Evolutionary conservation across 1,140 invertebrate genomes (phyloP).

Genomic region (Scaptodrosophila lebanonensis): DNA sequence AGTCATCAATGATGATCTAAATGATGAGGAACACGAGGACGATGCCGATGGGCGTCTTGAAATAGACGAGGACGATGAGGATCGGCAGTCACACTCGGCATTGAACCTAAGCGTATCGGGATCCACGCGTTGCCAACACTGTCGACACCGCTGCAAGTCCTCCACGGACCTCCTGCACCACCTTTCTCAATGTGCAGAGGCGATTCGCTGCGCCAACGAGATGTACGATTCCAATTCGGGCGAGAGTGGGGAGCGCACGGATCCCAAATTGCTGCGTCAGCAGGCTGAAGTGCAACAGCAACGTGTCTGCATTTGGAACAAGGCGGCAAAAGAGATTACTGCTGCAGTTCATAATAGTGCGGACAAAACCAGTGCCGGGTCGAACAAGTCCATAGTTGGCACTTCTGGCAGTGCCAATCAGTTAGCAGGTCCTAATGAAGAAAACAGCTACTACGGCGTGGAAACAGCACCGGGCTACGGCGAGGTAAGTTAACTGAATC

Average conservation of each 20-base stretch:
- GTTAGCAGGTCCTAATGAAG: constrained; percentile 65
- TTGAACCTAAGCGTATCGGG: constrained; percentile 77
- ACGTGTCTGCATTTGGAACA: constrained; percentile 84
- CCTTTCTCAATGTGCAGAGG: constrained; percentile 82
- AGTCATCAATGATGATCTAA: constrained; percentile 74
- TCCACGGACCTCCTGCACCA: constrained; percentile 86
- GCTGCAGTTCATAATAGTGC: constrained; percentile 65
- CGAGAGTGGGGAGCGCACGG: constrained; percentile 53
- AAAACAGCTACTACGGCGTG: constrained; percentile 77
- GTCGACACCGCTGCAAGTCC: constrained; percentile 89
- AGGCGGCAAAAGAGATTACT: constrained; percentile 67
- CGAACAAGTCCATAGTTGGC: constrained; percentile 23
- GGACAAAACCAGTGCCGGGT: constrained; percentile 25
- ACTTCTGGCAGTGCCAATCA: constrained; percentile 28
- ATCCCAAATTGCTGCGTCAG: constrained; percentile 40
- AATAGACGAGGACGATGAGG: constrained; percentile 63
- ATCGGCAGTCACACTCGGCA: constrained; percentile 68
- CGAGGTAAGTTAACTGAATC: constrained; percentile 73
- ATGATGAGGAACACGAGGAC: constrained; percentile 75
- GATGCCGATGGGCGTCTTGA: constrained; percentile 63
- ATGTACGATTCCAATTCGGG: constrained; percentile 75
- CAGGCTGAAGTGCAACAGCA: constrained; percentile 63
- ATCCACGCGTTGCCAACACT: constrained; percentile 89
- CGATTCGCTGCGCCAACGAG: constrained; percentile 77
- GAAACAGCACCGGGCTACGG: constrained; percentile 79